Percentiles rank a stretch among this genome's conserved stretches.
phyloP scores from a whole-genome alignment of 2,113 vertebrate species.

The Clarias macrocephalus region DNA sequence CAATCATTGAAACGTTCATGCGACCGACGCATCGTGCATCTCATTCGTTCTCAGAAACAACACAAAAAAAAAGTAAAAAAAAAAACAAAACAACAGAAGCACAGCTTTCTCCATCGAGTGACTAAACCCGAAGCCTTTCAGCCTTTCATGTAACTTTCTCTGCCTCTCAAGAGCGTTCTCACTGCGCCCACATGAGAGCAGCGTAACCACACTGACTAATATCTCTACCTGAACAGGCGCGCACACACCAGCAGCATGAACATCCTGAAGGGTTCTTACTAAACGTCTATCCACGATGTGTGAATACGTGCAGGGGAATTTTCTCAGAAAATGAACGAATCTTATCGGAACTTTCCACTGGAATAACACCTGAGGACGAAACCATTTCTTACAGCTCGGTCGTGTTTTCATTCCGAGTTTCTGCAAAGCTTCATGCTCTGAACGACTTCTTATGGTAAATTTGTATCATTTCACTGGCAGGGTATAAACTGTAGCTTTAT shows the following conservation, averaged over 20 bases:
- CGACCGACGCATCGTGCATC: not conserved
- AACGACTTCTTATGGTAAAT: not conserved
- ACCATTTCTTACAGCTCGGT: not conserved
- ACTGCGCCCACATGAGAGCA: not conserved
- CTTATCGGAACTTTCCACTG: constrained; percentile 37
- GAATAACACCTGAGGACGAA: not conserved
- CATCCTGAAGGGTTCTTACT: not conserved
- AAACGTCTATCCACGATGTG: constrained; percentile 7
- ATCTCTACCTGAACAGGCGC: constrained; percentile 19
- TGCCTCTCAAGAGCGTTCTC: not conserved
- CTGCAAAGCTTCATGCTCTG: not conserved
- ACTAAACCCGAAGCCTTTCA: constrained; percentile 5
- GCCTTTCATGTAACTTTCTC: constrained; percentile 23
- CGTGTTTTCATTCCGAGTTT: not conserved
- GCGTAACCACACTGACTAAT: constrained; percentile 43
- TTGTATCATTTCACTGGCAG: not conserved
- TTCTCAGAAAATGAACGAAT: constrained; percentile 22
- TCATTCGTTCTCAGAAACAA: not conserved
- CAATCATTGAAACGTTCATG: not conserved
- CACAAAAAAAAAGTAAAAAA: not conserved
- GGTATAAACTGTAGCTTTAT: too few species aligned
- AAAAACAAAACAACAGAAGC: too few species aligned
- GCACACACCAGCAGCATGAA: not conserved
- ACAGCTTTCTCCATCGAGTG: not conserved
- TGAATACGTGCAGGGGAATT: constrained; percentile 20